Conservation (phyloP, 2,113 vertebrate genomes). For the Dicentrarchus labrax region DNA sequence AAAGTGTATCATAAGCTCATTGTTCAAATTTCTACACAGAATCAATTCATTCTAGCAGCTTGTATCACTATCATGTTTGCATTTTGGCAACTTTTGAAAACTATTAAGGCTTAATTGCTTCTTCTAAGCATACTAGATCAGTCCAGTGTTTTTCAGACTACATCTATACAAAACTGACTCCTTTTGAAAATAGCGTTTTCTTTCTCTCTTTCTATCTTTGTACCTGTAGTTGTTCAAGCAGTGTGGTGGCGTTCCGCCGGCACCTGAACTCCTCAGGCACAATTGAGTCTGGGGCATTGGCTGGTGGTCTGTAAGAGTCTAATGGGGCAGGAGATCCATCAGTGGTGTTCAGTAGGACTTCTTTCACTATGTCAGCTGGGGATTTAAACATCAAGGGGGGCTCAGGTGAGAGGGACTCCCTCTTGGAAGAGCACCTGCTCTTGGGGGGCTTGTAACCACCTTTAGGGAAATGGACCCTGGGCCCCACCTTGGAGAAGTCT, state of each 20-base stretch:
- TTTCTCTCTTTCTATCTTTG: background rate
- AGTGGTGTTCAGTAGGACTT: conserved; percentile 86
- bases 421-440: conserved; percentile 62
- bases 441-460: conserved; percentile 88
- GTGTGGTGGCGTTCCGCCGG: conserved; percentile 85
- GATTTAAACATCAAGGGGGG: conserved; percentile 87
- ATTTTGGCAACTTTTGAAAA: background rate
- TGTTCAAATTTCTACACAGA: background rate
- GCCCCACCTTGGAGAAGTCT: conserved; percentile 93
- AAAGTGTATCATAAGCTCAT: too few species aligned
- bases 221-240: conserved; percentile 92
- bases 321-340: conserved; percentile 53
- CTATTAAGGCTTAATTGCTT: background rate
- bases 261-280: conserved; percentile 88
- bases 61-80: background rate
- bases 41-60: background rate
- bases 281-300: conserved; percentile 20
- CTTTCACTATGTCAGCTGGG: conserved; percentile 90
- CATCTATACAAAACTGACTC: background rate
- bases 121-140: background rate
- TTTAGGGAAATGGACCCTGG: conserved; percentile 88
- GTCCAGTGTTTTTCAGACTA: background rate
- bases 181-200: background rate
- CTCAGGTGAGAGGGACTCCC: background rate
- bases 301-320: background rate